A percentile compares a stretch with the other conserved stretches of the same genome.
Conservation (phyloP, 2,113 vertebrate species). For the Rhodinocichla rosea region DNA sequence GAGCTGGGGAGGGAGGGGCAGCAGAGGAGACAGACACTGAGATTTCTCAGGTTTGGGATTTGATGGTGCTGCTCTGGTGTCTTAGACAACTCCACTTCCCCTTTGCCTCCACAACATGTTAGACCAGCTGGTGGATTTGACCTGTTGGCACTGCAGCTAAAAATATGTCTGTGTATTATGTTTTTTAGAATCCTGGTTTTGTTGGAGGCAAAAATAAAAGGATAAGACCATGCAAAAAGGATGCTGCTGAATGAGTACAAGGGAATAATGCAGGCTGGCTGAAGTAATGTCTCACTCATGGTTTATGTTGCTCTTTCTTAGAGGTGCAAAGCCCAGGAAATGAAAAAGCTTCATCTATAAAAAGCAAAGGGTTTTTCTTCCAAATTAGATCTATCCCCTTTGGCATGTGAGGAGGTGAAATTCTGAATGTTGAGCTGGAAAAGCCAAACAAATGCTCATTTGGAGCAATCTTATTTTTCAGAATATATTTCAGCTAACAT, state of each 20-base stretch:
- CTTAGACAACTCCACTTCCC: background rate
- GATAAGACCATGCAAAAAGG: background rate
- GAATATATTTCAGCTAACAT: background rate
- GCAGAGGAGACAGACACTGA: background rate
- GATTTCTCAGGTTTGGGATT: background rate
- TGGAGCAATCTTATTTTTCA: background rate
- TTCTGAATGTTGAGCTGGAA: background rate
- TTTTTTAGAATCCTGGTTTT: background rate
- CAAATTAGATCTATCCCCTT: background rate
- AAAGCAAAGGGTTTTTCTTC: background rate
- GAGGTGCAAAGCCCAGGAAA: conserved; percentile 17
- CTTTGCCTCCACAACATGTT: background rate
- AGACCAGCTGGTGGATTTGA: background rate
- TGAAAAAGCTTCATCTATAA: conserved; percentile 1
- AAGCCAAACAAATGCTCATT: background rate
- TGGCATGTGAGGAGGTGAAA: background rate
- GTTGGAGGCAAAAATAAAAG: background rate
- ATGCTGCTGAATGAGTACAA: background rate
- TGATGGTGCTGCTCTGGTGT: background rate
- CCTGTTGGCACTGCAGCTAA: background rate
- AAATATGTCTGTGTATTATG: background rate
- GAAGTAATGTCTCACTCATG: background rate
- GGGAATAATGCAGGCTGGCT: background rate
- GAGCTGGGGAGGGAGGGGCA: background rate
- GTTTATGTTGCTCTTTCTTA: background rate